phyloP scores from a whole-genome alignment of 2,888 invertebrate genomes.

The Caprella mutica region DNA sequence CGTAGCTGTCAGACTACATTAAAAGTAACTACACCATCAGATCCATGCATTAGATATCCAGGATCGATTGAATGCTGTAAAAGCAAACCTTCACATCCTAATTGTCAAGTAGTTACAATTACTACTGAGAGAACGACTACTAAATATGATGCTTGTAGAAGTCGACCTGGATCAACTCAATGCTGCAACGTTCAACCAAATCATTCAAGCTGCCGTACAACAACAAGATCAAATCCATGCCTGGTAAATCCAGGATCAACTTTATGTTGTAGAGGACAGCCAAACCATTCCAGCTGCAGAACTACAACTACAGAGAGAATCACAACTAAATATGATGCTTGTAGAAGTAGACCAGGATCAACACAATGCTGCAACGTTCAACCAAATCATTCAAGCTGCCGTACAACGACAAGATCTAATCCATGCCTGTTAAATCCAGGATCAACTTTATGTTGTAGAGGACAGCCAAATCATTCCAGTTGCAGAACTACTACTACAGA shows the following conservation, averaged over 20 bases:
- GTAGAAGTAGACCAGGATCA: not conserved
- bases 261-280: not conserved
- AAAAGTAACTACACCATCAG: not conserved
- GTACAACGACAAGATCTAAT: not conserved
- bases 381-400: not conserved
- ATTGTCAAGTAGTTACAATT: not conserved
- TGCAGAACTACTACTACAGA: constrained; percentile 10
- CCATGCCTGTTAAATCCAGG: constrained; percentile 4
- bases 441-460: not conserved
- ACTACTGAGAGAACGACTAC: not conserved
- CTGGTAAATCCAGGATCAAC: not conserved
- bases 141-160: not conserved
- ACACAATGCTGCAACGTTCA: not conserved
- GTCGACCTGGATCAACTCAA: not conserved
- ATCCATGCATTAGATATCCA: constrained; percentile 15
- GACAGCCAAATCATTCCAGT: constrained; percentile 40
- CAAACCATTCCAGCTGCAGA: not conserved
- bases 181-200: not conserved
- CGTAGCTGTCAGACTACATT: not conserved
- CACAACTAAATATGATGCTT: not conserved
- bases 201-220: not conserved
- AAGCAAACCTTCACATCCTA: constrained; percentile 10
- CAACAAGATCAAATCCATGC: not conserved
- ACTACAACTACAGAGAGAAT: not conserved
- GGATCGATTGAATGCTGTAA: constrained; percentile 16